Base-by-base conservation (phyloP, 2,888 invertebrate species). In the Liodrosophila aerea region DNA sequence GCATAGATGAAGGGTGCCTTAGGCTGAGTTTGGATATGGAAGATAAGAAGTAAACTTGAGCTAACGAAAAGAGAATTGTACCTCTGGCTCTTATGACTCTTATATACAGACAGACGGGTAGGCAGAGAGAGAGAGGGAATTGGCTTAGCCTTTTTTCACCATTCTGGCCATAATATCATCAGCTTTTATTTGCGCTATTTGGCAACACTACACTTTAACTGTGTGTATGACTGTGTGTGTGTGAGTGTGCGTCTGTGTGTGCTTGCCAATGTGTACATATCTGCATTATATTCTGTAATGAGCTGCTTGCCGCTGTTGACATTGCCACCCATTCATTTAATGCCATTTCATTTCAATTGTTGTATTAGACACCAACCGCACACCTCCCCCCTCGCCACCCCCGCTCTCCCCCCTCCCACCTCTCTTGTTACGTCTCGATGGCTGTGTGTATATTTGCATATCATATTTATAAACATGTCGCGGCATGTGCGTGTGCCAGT, bases 341-440 rank as follows among this genome's bases (percentile, higher is more conserved):
- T 54, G 61, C 66, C 70, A 69, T 72, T 76, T 64, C 73, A 67
- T 68, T 73, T 60, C 64, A 72, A 62, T 78, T 78, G 56, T 72
- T 65, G 33, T 66, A 65, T 56, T 74, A 45, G 45, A 36, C 22
- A 22, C 22, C 22, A 22, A 36, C 22, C 2, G 3, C 22, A 22
- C 3, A 22, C 22, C 22, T 5, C 5, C 22, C 22, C 22, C 22
- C 31, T 30, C 30, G 5, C 36, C 3, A 2, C 33, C 7, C 33
- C 33, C 11, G 33, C 33, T 11, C 9, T 31, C 27, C n/a, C 30
- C 39, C 16, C 15, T 12, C 36, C 12, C 36, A 5, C 27, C 8
- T 11, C 7, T 44, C 30, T 27, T 12, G 27, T 53, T 4, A n/a
- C n/a, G n/a, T n/a, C n/a, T n/a, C n/a, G n/a, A n/a, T n/a, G 39